phyloP scores from a whole-genome alignment of 2,888 invertebrate species.

The Margaritifera margaritifera region DNA sequence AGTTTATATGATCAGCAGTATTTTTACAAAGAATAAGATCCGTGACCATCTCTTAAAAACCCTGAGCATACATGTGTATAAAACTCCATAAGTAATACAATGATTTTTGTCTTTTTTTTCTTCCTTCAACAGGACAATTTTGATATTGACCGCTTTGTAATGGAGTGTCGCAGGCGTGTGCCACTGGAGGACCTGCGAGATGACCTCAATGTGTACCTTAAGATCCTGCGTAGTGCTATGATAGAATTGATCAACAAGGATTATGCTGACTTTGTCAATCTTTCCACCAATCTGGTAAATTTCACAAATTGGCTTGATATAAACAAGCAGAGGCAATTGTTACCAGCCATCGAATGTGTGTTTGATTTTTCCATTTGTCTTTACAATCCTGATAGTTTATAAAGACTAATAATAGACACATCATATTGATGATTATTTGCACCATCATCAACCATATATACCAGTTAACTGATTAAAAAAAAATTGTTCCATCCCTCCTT shows the following conservation, averaged over 20 bases:
- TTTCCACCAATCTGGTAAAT: conserved; percentile 89
- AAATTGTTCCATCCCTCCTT: too few species aligned
- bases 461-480: too few species aligned
- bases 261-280: conserved; percentile 97
- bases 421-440: too few species aligned
- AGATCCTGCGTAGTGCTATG: conserved; percentile 93
- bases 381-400: too few species aligned
- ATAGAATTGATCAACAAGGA: conserved; percentile 98
- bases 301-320: too few species aligned
- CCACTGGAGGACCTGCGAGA: conserved; percentile 89
- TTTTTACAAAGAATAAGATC: too few species aligned
- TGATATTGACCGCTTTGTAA: conserved; percentile 93
- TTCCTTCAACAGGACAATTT: conserved; percentile 83
- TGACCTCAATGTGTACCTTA: conserved; percentile 91
- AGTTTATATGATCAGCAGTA: too few species aligned
- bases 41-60: conserved; percentile 1
- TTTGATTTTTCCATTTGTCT: too few species aligned
- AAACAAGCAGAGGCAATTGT: too few species aligned
- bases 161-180: conserved; percentile 80
- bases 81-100: neutral
- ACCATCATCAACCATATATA: too few species aligned
- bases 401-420: too few species aligned
- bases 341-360: too few species aligned
- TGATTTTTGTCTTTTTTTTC: neutral
- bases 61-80: neutral